phyloP scores from a whole-genome alignment of 2,113 vertebrate genomes.

The Corvus cornix region DNA sequence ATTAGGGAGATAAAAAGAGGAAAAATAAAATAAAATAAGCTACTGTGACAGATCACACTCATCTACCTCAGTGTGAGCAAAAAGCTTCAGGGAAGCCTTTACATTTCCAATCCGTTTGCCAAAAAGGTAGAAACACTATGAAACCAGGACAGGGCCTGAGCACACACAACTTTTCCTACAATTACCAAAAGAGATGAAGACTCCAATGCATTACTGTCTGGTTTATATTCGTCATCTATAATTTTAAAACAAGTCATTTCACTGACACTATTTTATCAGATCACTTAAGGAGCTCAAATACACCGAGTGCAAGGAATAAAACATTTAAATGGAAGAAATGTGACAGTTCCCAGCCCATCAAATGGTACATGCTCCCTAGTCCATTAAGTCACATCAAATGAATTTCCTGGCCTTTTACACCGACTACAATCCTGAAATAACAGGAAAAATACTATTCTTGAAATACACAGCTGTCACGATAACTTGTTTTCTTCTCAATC shows the following conservation, averaged over 20 bases:
- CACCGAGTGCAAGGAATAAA: not conserved
- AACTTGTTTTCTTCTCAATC: not conserved
- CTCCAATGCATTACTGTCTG: not conserved
- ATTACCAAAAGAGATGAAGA: not conserved
- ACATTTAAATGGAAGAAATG: not conserved
- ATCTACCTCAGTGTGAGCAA: not conserved
- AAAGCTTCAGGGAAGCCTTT: not conserved
- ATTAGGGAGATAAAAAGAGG: not conserved
- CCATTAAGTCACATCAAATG: not conserved
- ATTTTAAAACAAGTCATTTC: not conserved
- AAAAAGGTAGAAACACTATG: not conserved
- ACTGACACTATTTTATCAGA: not conserved
- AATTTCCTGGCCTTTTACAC: not conserved
- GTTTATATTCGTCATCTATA: not conserved
- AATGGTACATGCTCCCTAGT: accelerated
- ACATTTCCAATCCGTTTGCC: not conserved
- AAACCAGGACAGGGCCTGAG: not conserved
- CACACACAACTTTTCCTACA: not conserved
- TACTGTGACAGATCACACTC: not conserved
- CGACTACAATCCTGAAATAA: not conserved
- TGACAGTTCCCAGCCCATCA: not conserved
- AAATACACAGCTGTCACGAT: not conserved
- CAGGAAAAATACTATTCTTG: not conserved
- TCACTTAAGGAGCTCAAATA: not conserved
- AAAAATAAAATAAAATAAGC: not conserved